Base-by-base conservation (phyloP, 2,888 invertebrate species). In the Protophormia terraenovae region DNA sequence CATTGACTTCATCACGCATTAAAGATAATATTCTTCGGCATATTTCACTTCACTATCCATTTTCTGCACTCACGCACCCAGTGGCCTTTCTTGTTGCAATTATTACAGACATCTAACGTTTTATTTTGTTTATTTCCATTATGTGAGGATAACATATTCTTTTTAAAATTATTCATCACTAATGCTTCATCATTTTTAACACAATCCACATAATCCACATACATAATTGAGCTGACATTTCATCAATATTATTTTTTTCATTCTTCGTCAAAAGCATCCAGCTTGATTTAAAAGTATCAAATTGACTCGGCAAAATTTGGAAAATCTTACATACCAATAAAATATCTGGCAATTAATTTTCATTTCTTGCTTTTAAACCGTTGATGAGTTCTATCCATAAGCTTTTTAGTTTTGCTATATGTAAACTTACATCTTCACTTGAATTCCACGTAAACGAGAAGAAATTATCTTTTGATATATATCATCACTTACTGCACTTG, bases 401-500 rank as follows among this genome's bases (percentile, higher is more conserved):
- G n/a, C n/a, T n/a, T n/a, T 45, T 41, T n/a, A 89, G 86, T 71
- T 88, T 89, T 14, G 88, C 88, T 29, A 88, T 79, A 71, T 90
- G 89, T 1, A 89, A 89, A 6, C 88, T 88, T 45, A 89, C 88
- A 85, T 91, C 89, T 67, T 90, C 88, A 45, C 77, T 87, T 38
- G 32, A 22, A 16, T 79, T 87, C 89, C 90, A 91, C 73, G 86
- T 86, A 69, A 90, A 90, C 6, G 88, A 86, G 72, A 90, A 90
- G 35, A 90, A 89, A 58, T n/a, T n/a, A n/a, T 90, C 73, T 91
- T 91, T 53, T 90, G 89, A 86, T 91, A 86, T n/a, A n/a, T n/a
- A n/a, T n/a, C n/a, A n/a, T n/a, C n/a, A n/a, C n/a, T n/a, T n/a
- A n/a, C n/a, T n/a, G n/a, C n/a, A n/a, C n/a, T n/a, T n/a, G n/a